Evolutionary conservation across 2,888 invertebrate genomes (phyloP), one percentile per base, ranked within the genome.

Genomic region (Vanessa cardui): DNA sequence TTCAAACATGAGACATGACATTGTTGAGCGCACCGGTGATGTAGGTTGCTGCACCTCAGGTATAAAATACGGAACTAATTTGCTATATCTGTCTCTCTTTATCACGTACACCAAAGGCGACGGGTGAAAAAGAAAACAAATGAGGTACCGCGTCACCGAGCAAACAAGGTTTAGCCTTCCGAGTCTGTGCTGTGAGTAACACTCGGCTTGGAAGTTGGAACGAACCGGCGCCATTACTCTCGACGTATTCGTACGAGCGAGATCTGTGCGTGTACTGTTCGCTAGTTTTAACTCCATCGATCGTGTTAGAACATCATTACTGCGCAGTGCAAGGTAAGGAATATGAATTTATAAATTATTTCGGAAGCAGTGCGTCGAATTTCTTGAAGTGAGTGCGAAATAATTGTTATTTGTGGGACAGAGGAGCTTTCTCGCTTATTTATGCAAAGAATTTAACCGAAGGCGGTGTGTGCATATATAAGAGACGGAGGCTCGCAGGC

Each of bases 251-350:
- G 85, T 80, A 87, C 89, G 87, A 84, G 90, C 90, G 90, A 88
- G 90, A 90, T 90, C 39, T 39, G 39, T 86, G 90, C 90, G 87
- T 83, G 86, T 85, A 81, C 83, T 84, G 87, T 86, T 82, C 83
- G 84, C 85, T 89, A 84, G 89, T 89, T 87, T 89, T 86, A 81
- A 78, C 82, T 79, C 80, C 88, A 88, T 87, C 89, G 89, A 90
- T 89, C 90, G 90, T 82, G 85, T 85, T 83, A 85, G 82, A 83
- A 88, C 88, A 90, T 90, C 92, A 82, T 84, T 86, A 88, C 92
- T 90, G 88, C 91, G 90, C 89, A 89, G 88, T 89, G 88, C 82
- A 88, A 92, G 92, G 92, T 92, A 92, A 92, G 92, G 79, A 81
- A 81, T 80, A 82, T 84, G 78, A 73, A 83, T 88, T 87, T 84